Percentiles rank a stretch among this genome's conserved stretches.
Conservation (phyloP, 2,888 invertebrate genomes). For the Malthinus seriepunctatus region DNA sequence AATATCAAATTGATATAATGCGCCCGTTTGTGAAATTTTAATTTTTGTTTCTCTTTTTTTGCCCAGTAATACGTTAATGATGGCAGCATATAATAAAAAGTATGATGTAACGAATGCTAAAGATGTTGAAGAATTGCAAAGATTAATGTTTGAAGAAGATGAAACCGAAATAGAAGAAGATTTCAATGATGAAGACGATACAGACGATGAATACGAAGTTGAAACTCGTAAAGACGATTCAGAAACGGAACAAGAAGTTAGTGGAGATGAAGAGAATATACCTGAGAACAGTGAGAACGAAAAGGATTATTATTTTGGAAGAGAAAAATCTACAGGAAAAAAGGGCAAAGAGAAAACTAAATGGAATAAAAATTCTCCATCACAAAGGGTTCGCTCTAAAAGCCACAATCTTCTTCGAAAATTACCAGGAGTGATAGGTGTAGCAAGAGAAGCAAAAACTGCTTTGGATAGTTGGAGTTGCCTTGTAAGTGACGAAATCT, state of each 20-base stretch:
- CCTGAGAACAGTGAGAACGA: background rate
- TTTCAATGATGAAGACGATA: constrained; percentile 3
- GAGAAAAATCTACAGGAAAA: too few species aligned
- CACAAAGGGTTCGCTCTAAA: background rate
- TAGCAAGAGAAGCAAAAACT: background rate
- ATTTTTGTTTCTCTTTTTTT: background rate
- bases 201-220: background rate
- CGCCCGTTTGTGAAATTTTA: background rate
- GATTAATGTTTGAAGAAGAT: constrained; percentile 1
- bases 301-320: too few species aligned
- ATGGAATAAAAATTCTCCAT: constrained; percentile 2
- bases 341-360: constrained; percentile 3
- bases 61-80: background rate
- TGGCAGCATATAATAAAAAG: background rate
- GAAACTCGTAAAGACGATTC: too few species aligned
- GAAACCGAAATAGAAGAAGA: too few species aligned
- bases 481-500: constrained; percentile 27
- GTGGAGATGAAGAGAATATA: background rate
- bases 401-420: background rate
- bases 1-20: constrained; percentile 1
- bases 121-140: constrained; percentile 1
- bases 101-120: background rate
- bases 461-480: background rate
- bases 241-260: background rate
- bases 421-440: background rate